Percentiles rank a stretch among this genome's conserved stretches.
Conservation (phyloP, 2,113 vertebrate species). For the Spilogale gracilis region DNA sequence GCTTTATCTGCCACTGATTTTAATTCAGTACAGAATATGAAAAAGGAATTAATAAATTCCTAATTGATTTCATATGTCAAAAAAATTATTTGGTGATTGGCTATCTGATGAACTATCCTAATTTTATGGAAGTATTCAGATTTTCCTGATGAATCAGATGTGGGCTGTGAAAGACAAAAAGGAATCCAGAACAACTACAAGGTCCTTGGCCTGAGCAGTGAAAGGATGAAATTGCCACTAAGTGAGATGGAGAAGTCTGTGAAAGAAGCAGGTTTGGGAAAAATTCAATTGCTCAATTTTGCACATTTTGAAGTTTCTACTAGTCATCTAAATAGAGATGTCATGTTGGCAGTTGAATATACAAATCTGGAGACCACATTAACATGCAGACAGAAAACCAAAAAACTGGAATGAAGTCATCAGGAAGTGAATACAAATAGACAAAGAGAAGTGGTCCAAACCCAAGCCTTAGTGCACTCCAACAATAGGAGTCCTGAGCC, state of each 20-base stretch:
- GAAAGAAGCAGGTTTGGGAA: not conserved
- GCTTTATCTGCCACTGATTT: not conserved
- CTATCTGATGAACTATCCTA: slow-evolving; percentile 11
- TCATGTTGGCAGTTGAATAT: not conserved
- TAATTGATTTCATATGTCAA: not conserved
- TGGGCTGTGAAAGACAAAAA: not conserved
- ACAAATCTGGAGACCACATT: not conserved
- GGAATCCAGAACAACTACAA: not conserved
- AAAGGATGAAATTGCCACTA: not conserved
- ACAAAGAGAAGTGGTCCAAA: not conserved
- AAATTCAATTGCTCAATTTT: not conserved
- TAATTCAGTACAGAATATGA: not conserved
- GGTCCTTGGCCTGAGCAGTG: not conserved
- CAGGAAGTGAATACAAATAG: not conserved
- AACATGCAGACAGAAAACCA: not conserved
- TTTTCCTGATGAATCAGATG: not conserved
- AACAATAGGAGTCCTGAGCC: not conserved
- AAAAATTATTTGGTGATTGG: not conserved
- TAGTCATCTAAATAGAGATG: not conserved
- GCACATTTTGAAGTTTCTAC: not conserved
- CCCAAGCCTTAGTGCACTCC: not conserved
- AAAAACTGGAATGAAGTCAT: not conserved
- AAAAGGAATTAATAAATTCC: not conserved
- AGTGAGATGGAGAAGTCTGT: not conserved
- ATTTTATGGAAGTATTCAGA: not conserved